Evolutionary conservation across 2,888 invertebrate species (phyloP), one percentile per base, ranked within the genome.

Genomic region (Ophion obscuratus): DNA sequence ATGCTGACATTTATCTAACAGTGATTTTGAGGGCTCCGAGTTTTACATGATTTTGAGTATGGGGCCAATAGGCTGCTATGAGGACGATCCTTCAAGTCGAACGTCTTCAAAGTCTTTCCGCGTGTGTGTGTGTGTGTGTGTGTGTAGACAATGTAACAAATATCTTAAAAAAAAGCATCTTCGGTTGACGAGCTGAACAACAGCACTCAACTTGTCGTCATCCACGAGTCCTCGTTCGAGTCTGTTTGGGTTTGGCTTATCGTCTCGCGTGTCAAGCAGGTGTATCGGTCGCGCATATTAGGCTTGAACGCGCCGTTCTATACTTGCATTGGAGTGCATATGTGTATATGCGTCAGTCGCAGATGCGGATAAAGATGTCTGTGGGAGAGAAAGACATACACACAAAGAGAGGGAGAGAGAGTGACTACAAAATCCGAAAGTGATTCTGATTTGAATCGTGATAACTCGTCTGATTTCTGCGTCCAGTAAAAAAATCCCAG

Each of bases 361-460:
- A 79, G 79, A 70, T 53, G 62, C 62, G 10, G 71, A 71, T 64
- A 64, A 40, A 73, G 79, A 71, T n/a, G 59, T 20, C 40, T 40
- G 44, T n/a, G 44, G 53, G 17, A 70, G 53, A 71, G 70, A 62
- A 20, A 70, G 61, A 78, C 77, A 90, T 89, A 90, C 24, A 24
- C 1, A 24, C 24, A 24, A 90, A 89, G 89, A 88, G 88, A 85
- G 68, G 27, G 79, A 88, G 78, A 74, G 85, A 86, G 89, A 40
- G 40, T 9, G 40, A 40, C 9, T 40, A 9, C 7, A 9, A 40
- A 40, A 40, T 40, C 40, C 40, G 9, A 40, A 40, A 40, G 40
- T 40, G 40, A 40, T 7, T 40, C 5, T 7, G 1, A 40, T 40
- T 40, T 4, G 40, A 40, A 40, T 9, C 40, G 40, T 5, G 1